Base-by-base conservation (phyloP, 2,113 vertebrate species). In the Xiphias gladius region DNA sequence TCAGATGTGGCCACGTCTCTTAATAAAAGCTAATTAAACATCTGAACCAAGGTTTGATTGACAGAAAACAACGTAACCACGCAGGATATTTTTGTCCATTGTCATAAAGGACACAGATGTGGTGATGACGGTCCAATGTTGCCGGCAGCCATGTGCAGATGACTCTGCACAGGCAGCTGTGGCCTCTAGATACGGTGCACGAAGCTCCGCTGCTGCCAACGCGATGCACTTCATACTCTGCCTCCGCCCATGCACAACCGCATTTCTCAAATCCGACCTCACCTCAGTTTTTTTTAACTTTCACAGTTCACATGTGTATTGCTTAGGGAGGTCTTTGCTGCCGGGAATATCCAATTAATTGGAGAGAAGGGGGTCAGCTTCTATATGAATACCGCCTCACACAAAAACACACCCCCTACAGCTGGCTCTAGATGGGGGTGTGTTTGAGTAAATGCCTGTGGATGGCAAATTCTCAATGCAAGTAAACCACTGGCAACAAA, bases 281-380 rank as follows among this genome's bases (percentile, higher is more conserved):
- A 20, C 32, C 32, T 35, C 32, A 81, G 6, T 39, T 39, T 76
- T 79, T 72, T 90, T 62, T 78, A 84, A 86, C 84, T 83, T 89
- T 89, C 82, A 87, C 50, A 73, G 79, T 87, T 89, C 91, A 87
- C 91, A 89, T 86, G 90, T 91, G 83, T 71, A 61, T 39, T 30
- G 86, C 87, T 86, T 14, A 77, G 62, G 87, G 83, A 84, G n/a
- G 69, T 85, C 89, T 88, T 50, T 85, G 81, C 76, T 79, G 77
- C 78, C 79, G 89, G 84, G 68, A 89, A 90, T 85, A 89, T 73
- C 70, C 69, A 83, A 81, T 94, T 93, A 92, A 88, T 87, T 81
- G 69, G 71, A 80, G 37, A 43, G 71, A 67, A 28, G 32, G 50
- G 48, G 17, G 67, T 14, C 46, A 65, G 48, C 37, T 81, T 87